A percentile compares a stretch with the other conserved stretches of the same genome.
phyloP scores from a whole-genome alignment of 2,888 invertebrate species.

The Cryptops parisi region DNA sequence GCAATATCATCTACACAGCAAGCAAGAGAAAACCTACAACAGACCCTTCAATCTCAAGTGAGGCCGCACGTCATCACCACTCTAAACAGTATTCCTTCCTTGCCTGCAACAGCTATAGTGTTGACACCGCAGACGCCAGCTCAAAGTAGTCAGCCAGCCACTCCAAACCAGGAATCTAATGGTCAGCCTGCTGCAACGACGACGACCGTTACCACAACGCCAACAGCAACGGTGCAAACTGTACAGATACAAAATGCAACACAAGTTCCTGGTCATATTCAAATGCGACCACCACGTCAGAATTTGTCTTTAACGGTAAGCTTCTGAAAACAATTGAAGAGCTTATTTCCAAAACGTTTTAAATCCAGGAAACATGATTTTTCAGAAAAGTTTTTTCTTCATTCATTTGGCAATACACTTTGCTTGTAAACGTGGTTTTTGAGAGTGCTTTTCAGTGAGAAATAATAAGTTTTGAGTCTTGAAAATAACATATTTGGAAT shows the following conservation, averaged over 20 bases:
- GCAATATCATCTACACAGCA: constrained; percentile 21
- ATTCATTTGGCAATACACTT: too few species aligned
- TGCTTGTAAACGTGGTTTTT: too few species aligned
- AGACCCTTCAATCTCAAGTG: constrained; percentile 19
- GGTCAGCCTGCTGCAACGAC: constrained; percentile 5
- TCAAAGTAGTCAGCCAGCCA: constrained; percentile 20
- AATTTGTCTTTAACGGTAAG: constrained; percentile 32
- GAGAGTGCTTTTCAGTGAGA: too few species aligned
- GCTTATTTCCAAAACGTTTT: too few species aligned
- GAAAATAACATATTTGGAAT: too few species aligned
- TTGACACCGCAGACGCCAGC: constrained; percentile 17
- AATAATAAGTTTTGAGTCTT: too few species aligned
- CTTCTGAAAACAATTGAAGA: too few species aligned
- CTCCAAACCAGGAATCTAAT: too few species aligned
- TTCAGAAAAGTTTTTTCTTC: too few species aligned
- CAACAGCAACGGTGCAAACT: constrained; percentile 6
- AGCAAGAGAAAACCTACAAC: constrained; percentile 29
- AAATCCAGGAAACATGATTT: too few species aligned
- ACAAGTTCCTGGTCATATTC: too few species aligned
- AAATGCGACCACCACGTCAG: constrained; percentile 21
- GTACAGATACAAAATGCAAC: constrained; percentile 12
- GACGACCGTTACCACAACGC: constrained; percentile 16
- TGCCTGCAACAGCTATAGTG: constrained; percentile 12
- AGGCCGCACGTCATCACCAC: constrained; percentile 18
- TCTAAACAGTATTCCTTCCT: constrained; percentile 17